Evolutionary conservation across 2,888 invertebrate species (phyloP), one percentile per base, ranked within the genome.

Genomic region (Andrena flavipes): DNA sequence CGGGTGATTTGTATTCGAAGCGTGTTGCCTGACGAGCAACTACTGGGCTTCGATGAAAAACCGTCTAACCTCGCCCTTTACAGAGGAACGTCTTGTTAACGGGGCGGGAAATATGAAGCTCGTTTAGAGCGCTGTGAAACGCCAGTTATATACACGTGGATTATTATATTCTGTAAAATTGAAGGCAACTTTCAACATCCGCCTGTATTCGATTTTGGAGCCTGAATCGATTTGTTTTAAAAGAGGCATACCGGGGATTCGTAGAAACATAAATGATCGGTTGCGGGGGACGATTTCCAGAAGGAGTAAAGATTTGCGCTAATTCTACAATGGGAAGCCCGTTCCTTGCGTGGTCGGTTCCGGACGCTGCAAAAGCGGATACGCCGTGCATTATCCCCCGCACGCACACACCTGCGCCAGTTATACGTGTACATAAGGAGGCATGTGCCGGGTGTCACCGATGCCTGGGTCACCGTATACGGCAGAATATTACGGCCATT

Each of bases 401-500:
- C 70, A 20, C 10, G 26, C 64, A 42, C 20, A 4, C 49, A 10
- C 29, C 2, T 26, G 16, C 33, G 60, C 67, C 69, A 42, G 4
- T 42, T 80, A 70, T 76, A 35, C 65, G 4, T 84, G 74, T 82
- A 85, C 77, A 82, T 75, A 80, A 82, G 68, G 80, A 80, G 82
- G 48, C 56, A 59, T 35, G 71, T 10, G 33, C 51, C 54, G 56
- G 73, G 68, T 87, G 82, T 84, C 84, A 81, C 69, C 75, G 80
- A 65, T 76, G 76, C 78, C 81, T 67, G 83, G 84, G 79, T 86
- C 85, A 84, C 86, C 89, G 79, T 85, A 86, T 88, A 85, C 84
- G 81, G 84, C 60, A 85, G 88, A 90, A 90, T 91, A 92, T 92
- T 90, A 89, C 88, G 80, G 90, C 88, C 92, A 91, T 92, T 92